phyloP scores from a whole-genome alignment of 2,113 vertebrate genomes.

The Aldabrachelys gigantea region DNA sequence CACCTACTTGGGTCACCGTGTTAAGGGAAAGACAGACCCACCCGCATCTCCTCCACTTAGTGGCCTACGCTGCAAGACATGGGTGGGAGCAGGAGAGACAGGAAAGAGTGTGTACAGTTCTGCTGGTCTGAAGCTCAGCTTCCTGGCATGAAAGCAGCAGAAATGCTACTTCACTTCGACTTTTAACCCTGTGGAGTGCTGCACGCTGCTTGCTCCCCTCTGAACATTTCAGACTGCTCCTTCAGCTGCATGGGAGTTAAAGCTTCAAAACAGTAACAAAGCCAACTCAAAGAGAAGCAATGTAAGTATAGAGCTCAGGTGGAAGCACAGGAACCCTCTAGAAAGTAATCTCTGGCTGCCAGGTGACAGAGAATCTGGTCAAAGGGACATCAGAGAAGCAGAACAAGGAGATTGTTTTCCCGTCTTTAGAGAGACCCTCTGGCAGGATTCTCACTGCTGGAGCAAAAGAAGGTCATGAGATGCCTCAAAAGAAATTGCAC shows the following conservation, averaged over 20 bases:
- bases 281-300: too few species aligned
- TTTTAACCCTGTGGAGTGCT: rapidly evolving
- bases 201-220: neutral
- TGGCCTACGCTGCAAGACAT: neutral
- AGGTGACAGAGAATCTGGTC: neutral
- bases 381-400: neutral
- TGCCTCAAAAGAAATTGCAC: neutral
- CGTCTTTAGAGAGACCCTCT: neutral
- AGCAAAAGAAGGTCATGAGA: neutral
- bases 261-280: neutral
- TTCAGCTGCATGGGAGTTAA: neutral
- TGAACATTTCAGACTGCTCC: too few species aligned
- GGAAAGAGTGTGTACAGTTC: neutral
- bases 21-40: neutral
- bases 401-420: neutral
- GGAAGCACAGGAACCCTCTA: neutral
- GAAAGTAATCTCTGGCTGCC: neutral
- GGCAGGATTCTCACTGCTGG: rapidly evolving
- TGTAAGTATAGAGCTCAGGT: too few species aligned
- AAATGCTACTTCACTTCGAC: neutral
- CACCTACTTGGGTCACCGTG: neutral
- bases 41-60: neutral
- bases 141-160: neutral
- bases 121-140: neutral
- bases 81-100: neutral